These are phyloP conservation scores for Tokudaia tokunoshimensis DNA, from an alignment of 2,797 vertebrate species.

Conservation along the genomic window DNA sequence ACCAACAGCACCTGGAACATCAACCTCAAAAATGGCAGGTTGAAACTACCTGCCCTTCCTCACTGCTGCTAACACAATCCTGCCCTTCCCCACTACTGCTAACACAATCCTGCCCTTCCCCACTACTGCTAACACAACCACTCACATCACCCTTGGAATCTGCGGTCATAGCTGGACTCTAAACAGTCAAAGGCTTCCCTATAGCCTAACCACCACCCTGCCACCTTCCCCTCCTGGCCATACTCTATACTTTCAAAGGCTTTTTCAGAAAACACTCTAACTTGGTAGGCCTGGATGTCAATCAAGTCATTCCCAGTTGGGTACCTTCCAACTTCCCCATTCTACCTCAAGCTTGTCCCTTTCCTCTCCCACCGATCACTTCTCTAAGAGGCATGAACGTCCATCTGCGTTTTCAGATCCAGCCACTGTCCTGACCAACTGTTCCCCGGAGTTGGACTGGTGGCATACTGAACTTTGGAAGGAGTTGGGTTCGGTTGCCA, in stretches of 20 bases:
- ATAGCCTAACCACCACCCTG: no score
- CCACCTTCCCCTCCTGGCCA: not conserved
- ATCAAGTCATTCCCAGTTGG: rapidly evolving
- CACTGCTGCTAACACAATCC: not conserved
- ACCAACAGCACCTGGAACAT: not conserved
- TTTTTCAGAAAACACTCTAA: not conserved
- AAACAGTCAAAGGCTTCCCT: not conserved
- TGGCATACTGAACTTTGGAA: not conserved
- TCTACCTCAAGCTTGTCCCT: rapidly evolving
- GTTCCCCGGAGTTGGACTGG: not conserved
- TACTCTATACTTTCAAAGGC: not conserved
- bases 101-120: not conserved
- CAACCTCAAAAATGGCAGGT: rapidly evolving
- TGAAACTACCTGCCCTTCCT: not conserved
- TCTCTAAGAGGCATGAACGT: not conserved
- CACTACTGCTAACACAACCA: not conserved
- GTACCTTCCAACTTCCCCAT: rapidly evolving
- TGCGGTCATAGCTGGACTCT: not conserved
- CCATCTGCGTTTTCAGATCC: not conserved
- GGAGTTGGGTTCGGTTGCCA: not conserved
- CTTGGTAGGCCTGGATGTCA: not conserved
- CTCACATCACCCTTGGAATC: rapidly evolving
- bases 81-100: not conserved
- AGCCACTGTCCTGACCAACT: not conserved
- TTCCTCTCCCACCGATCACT: not conserved